Evolutionary conservation across 64 coral and sea anemone species (phyloP).

Genomic region (Dendronephthya gigantea): DNA sequence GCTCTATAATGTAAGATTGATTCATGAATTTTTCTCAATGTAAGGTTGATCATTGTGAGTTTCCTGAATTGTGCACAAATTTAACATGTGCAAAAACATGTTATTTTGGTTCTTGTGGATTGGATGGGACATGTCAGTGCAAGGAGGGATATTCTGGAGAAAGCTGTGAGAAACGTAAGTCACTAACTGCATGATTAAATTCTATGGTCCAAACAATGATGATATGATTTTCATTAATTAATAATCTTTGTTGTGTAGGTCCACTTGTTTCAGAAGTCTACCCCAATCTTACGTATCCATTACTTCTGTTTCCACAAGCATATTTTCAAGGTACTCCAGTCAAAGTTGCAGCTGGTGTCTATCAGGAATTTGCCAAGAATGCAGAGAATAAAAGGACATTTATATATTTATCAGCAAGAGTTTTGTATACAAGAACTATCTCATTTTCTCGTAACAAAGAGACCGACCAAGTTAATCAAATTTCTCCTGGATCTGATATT

Average conservation of each 20-base stretch:
- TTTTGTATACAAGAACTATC: constrained; percentile 59
- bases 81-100: constrained; percentile 28
- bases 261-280: constrained; percentile 32
- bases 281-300: constrained; percentile 56
- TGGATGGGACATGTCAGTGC: constrained; percentile 64
- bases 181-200: neutral
- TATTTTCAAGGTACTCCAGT: constrained; percentile 58
- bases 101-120: constrained; percentile 93
- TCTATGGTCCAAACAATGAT: neutral
- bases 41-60: neutral
- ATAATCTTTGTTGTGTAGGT: constrained; percentile 38
- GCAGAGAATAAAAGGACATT: constrained; percentile 47
- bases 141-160: constrained; percentile 73
- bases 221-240: neutral
- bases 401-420: constrained; percentile 54
- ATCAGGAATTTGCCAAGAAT: constrained; percentile 65
- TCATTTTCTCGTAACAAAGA: constrained; percentile 75
- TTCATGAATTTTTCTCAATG: neutral
- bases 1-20: no score
- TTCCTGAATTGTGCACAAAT: neutral
- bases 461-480: constrained; percentile 19
- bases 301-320: constrained; percentile 66
- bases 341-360: constrained; percentile 46
- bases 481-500: constrained; percentile 62
- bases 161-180: constrained; percentile 68